Evolutionary conservation across 2,797 vertebrate genomes (phyloP), one percentile per base, ranked within the genome.

Genomic region (Furcifer pardalis): DNA sequence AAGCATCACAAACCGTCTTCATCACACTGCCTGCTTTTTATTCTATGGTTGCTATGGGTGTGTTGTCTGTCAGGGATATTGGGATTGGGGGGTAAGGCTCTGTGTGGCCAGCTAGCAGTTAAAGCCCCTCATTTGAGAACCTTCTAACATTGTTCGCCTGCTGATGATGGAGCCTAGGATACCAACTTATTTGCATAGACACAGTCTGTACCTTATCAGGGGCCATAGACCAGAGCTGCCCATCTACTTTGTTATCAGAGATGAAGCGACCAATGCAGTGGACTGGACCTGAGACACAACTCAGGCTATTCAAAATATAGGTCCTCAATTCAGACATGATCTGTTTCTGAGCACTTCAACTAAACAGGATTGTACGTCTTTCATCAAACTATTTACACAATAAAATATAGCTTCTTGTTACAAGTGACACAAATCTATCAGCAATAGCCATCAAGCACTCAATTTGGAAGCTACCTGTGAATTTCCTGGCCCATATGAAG

Each of bases 121-220:
- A 77, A 21, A 81, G 79, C 46, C 80, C 66, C 40, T 37, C 13
- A 37, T n/a, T 49, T 71, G 49, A 76, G 76, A 77, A 69, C 65
- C 73, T 35, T 37, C 9, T 69, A 4, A 60, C 79, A 76, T 81
- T 40, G 40, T 71, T 77, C 42, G 12, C 27, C n/a, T 69, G 4
- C 79, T 25, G 52, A 81, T 30, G 17, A 81, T 19, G 42, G 25
- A 86, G 27, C 63, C 63, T 68, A 81, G 73, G 79, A 86, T 86
- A 86, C 37, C 6, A 4, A 13, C n/a, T 62, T 46, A 77, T 62
- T 77, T 86, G 72, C 79, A 68, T 69, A 44, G 63, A 40, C 40
- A 37, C 73, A 81, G 65, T 25, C n/a, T 62, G 40, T 68, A 44
- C 40, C 71, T 77, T 60, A 37, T 7, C 10, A 68, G 46, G 9